Percentiles rank a stretch among this genome's conserved stretches.
Evolutionary conservation across 2,888 invertebrate genomes (phyloP).

Genomic region (Chrysina gloriosa): DNA sequence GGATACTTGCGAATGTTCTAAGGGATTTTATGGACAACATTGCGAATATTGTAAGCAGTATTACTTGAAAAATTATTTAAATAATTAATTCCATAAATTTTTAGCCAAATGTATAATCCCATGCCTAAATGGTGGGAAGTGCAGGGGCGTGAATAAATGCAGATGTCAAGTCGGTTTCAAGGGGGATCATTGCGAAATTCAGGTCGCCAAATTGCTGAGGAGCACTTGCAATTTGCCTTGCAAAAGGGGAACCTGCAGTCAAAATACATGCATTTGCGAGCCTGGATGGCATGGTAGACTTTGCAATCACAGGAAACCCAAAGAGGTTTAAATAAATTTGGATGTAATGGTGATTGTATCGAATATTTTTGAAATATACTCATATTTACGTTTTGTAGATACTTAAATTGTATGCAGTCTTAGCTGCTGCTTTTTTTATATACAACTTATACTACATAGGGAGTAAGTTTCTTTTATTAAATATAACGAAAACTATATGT

Average conservation of each 20-base stretch:
- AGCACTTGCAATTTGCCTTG: constrained; percentile 81
- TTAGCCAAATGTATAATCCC: constrained; percentile 75
- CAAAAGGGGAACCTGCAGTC: constrained; percentile 80
- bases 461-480: too few species aligned
- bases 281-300: constrained; percentile 85
- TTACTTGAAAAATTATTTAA: too few species aligned
- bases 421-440: too few species aligned
- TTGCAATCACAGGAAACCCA: constrained; percentile 78
- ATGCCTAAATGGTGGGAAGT: constrained; percentile 90
- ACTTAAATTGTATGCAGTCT: too few species aligned
- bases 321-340: constrained; percentile 32
- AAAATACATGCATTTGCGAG: constrained; percentile 81
- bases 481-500: too few species aligned
- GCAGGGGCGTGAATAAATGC: constrained; percentile 90
- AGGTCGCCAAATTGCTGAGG: constrained; percentile 74
- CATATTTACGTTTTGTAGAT: too few species aligned
- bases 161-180: constrained; percentile 85
- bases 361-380: constrained; percentile 17
- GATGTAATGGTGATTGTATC: constrained; percentile 9
- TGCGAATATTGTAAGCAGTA: constrained; percentile 84
- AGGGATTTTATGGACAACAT: constrained; percentile 88
- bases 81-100: constrained; percentile 35
- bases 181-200: constrained; percentile 93
- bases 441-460: too few species aligned
- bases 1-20: constrained; percentile 91